Evolutionary conservation across 1,140 invertebrate species (phyloP).

Genomic region (Odontomachus brunneus): DNA sequence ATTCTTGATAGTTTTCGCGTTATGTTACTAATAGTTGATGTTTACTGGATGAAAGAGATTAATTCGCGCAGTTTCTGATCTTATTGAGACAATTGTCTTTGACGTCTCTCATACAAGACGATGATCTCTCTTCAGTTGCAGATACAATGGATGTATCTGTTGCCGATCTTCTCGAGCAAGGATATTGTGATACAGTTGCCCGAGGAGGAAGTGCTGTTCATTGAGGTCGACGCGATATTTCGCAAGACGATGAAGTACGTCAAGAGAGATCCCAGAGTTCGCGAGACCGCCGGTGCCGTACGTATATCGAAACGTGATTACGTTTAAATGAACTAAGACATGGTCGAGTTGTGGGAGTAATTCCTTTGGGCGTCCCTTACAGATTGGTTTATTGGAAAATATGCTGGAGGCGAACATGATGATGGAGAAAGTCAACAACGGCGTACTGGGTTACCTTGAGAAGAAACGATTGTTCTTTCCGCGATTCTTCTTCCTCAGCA

Average conservation of each 20-base stretch:
- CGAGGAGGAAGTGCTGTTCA: constrained; percentile 93
- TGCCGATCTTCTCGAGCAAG: constrained; percentile 97
- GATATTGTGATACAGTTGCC: constrained; percentile 98
- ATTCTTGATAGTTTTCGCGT: too few species aligned
- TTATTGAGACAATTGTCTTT: too few species aligned
- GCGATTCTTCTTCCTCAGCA: constrained; percentile 97
- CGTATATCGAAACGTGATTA: constrained; percentile 4
- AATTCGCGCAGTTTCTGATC: too few species aligned
- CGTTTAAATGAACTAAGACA: too few species aligned
- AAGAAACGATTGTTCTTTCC: constrained; percentile 96
- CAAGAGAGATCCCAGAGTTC: constrained; percentile 90
- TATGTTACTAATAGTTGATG: too few species aligned
- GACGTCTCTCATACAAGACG: too few species aligned
- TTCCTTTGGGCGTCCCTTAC: constrained; percentile 7
- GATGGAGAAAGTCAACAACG: constrained; percentile 93
- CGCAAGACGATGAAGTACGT: constrained; percentile 92
- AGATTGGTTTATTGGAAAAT: constrained; percentile 90
- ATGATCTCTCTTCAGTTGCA: constrained; percentile 85
- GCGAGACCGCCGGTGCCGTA: constrained; percentile 89
- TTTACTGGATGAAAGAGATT: too few species aligned
- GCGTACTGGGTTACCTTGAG: constrained; percentile 96
- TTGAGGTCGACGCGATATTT: constrained; percentile 92
- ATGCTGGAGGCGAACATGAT: constrained; percentile 90
- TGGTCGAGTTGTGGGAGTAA: too few species aligned
- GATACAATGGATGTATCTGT: constrained; percentile 95